These are phyloP conservation scores for Cottoperca gobio DNA, from an alignment of 2,797 vertebrate species.

Conservation along the genomic window DNA sequence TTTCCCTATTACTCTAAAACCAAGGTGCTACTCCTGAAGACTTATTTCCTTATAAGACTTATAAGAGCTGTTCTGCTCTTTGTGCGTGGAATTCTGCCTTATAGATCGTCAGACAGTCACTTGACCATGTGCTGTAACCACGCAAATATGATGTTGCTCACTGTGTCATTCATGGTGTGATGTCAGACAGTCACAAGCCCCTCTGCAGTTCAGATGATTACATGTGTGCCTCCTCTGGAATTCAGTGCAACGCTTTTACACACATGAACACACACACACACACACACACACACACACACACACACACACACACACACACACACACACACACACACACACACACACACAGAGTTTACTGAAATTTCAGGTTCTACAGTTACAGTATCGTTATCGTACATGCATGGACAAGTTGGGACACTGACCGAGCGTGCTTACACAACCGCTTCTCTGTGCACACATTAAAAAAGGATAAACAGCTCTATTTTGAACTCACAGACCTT, in stretches of 20 bases:
- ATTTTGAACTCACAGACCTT: background rate
- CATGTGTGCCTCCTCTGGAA: conserved; percentile 73
- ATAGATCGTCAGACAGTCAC: conserved; percentile 55
- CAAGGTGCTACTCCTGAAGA: conserved; percentile 15
- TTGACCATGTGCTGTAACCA: conserved; percentile 64
- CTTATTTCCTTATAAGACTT: too few relatives aligned
- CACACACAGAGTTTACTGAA: conserved; percentile 41
- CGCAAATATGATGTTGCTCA: conserved; percentile 60
- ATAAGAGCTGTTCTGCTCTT: conserved; percentile 8
- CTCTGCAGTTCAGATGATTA: conserved; percentile 71
- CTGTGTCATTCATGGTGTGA: conserved; percentile 68
- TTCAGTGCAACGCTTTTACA: conserved; percentile 49
- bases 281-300: conserved; percentile 15
- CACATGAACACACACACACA: conserved; percentile 21
- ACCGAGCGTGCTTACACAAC: conserved; percentile 17
- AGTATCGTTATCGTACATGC: conserved; percentile 42
- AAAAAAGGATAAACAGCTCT: background rate
- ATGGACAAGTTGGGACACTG: conserved; percentile 45
- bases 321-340: conserved; percentile 21
- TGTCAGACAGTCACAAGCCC: conserved; percentile 76
- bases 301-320: conserved; percentile 20
- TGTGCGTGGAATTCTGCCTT: conserved; percentile 8
- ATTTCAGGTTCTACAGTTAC: conserved; percentile 56
- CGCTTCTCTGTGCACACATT: background rate
- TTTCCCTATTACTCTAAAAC: background rate